Evolutionary conservation across 2,113 vertebrate species (phyloP).

Genomic region (Amia ocellicauda): DNA sequence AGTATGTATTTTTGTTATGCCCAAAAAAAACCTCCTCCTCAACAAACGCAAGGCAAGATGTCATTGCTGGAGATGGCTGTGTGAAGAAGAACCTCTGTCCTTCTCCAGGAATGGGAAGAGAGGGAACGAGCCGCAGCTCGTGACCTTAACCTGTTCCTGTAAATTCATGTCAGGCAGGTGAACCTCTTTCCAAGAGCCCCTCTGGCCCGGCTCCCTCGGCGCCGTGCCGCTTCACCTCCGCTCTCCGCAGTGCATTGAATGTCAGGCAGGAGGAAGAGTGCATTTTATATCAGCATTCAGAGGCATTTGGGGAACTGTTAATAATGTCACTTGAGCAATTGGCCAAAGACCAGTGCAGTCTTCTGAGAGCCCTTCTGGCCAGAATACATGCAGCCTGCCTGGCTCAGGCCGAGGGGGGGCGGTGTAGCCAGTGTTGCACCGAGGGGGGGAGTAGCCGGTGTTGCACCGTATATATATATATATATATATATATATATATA

Average conservation of each 20-base stretch:
- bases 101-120: slow-evolving; percentile 15
- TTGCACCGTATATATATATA: too few species aligned
- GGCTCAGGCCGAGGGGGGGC: neutral
- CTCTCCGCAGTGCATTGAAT: slow-evolving; percentile 68
- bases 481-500: too few species aligned
- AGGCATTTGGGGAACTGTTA: slow-evolving; percentile 76
- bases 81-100: neutral
- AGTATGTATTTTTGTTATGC: too few species aligned
- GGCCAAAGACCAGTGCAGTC: slow-evolving; percentile 73
- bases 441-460: neutral
- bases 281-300: slow-evolving; percentile 75
- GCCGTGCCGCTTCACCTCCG: slow-evolving; percentile 68
- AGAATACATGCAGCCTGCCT: slow-evolving; percentile 10
- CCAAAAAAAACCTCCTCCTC: too few species aligned
- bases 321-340: slow-evolving; percentile 77
- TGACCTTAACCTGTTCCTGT: slow-evolving; percentile 32
- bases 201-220: slow-evolving; percentile 60
- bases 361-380: slow-evolving; percentile 23
- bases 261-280: slow-evolving; percentile 70
- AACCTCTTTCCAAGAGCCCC: slow-evolving; percentile 58
- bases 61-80: neutral
- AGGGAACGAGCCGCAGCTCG: slow-evolving; percentile 7
- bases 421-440: neutral
- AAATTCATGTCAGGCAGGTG: slow-evolving; percentile 48
- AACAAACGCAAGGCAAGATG: too few species aligned